Conservation (phyloP, 2,888 invertebrate species). For the Nemoura dubitans region DNA sequence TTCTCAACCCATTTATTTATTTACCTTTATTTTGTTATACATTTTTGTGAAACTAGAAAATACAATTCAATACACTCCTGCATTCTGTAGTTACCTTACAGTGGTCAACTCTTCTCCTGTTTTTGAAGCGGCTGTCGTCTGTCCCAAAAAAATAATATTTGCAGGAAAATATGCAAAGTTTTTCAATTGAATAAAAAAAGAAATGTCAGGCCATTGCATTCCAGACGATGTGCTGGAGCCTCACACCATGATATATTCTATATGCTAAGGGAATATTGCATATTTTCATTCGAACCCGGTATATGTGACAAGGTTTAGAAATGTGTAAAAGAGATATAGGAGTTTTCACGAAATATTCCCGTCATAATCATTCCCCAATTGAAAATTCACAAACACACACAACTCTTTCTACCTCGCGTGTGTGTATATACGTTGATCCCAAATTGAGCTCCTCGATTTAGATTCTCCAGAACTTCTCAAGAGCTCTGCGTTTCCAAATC, state of each 20-base stretch:
- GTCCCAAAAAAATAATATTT: neutral
- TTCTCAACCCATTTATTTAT: too few species aligned
- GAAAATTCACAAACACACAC: too few species aligned
- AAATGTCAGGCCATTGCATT: neutral
- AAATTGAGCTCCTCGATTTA: neutral
- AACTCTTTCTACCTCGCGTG: neutral
- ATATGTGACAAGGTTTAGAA: neutral
- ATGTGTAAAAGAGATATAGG: neutral
- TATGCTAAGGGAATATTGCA: neutral
- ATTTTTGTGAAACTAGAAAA: too few species aligned
- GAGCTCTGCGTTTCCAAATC: neutral
- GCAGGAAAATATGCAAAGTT: neutral
- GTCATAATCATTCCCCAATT: too few species aligned
- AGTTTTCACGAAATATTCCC: too few species aligned
- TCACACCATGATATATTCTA: neutral
- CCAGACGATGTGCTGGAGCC: neutral
- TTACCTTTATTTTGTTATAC: too few species aligned
- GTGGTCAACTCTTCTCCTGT: neutral
- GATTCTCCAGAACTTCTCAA: neutral
- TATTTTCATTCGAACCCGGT: neutral
- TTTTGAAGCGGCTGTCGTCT: neutral
- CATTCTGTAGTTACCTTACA: too few species aligned
- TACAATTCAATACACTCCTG: too few species aligned
- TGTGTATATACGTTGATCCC: neutral
- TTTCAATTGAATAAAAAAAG: neutral